phyloP scores from a whole-genome alignment of 1,140 invertebrate genomes.

The Brachionus sp. region DNA sequence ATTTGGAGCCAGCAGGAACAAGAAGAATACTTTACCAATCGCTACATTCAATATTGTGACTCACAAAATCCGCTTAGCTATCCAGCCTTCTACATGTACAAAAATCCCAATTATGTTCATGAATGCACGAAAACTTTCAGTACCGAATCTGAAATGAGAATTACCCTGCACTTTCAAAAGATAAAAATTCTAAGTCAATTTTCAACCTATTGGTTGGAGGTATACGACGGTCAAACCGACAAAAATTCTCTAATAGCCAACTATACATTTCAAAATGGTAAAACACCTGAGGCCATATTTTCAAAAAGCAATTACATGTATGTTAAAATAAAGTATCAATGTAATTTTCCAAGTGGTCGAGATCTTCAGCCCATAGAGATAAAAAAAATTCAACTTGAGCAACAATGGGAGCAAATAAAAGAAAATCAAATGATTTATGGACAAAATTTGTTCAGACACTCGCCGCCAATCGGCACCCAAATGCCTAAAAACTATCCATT shows the following conservation, averaged over 20 bases:
- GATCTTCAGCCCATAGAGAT: neutral
- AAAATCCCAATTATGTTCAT: constrained; percentile 67
- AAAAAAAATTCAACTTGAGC: neutral
- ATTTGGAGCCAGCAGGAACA: constrained; percentile 36
- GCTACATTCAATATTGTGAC: constrained; percentile 36
- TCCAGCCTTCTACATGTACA: constrained; percentile 67
- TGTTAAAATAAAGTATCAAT: constrained; percentile 35
- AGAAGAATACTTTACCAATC: constrained; percentile 9
- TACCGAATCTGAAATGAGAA: neutral
- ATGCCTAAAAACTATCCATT: neutral
- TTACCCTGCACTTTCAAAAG: constrained; percentile 45
- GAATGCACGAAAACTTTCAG: constrained; percentile 23
- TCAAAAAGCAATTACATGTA: constrained; percentile 28
- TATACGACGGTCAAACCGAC: constrained; percentile 36
- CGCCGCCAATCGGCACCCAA: neutral
- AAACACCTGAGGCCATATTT: constrained; percentile 35
- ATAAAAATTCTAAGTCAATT: neutral
- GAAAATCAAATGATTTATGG: constrained; percentile 18
- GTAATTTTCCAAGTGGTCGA: constrained; percentile 4
- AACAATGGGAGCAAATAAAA: constrained; percentile 26
- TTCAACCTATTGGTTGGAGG: constrained; percentile 40
- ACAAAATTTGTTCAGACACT: neutral
- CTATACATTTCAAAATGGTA: constrained; percentile 37
- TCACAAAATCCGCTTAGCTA: constrained; percentile 20
- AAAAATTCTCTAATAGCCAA: constrained; percentile 24